Evolutionary conservation across 2,113 vertebrate genomes (phyloP), one percentile per base, ranked within the genome.

Genomic region (Megaceryle torquata): DNA sequence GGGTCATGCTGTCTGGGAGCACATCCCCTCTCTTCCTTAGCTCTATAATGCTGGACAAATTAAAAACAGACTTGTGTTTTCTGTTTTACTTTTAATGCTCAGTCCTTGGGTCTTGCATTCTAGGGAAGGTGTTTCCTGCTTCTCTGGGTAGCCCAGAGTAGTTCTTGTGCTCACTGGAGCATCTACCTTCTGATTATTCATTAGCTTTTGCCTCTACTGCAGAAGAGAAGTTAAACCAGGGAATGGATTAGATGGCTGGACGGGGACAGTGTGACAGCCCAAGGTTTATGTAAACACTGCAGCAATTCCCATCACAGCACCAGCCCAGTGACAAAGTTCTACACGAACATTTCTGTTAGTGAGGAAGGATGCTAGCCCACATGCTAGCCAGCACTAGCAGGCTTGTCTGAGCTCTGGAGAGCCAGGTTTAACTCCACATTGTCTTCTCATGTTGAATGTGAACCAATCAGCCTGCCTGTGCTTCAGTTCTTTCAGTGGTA

Each of bases 321-420:
- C 51, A 87, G 56, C 37, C n/a, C 26, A 43, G 16, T 46, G 56
- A 79, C 37, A 22, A 16, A 67, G 51, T 74, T 89, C 70, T 74
- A 67, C 28, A 11, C 0, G 10, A n/a, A 21, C 33, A 3, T 17
- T 59, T 37, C 2, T 0, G 4, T 41, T 54, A 16, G 33, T 20
- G 56, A 41, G 86, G 64, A 83, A 59, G 51, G 51, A 75, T 70
- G 6, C 3, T 15, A 43, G 29, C 15, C n/a, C 53, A 41, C 16
- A 75, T 70, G 6, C 3, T 15, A 43, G 29, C 15, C n/a, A 57
- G 44, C 16, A 9, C 17, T 15, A 48, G 25, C 48, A 57, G 39
- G 35, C 43, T 37, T 64, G 9, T 39, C 61, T 56, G 65, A 29
- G 44, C 21, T 41, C 59, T 71, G 48, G 54, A 91, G 37, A 19